These are phyloP conservation scores for Danionella cerebrum DNA, from an alignment of 2,113 vertebrate species.

Conservation along the genomic window DNA sequence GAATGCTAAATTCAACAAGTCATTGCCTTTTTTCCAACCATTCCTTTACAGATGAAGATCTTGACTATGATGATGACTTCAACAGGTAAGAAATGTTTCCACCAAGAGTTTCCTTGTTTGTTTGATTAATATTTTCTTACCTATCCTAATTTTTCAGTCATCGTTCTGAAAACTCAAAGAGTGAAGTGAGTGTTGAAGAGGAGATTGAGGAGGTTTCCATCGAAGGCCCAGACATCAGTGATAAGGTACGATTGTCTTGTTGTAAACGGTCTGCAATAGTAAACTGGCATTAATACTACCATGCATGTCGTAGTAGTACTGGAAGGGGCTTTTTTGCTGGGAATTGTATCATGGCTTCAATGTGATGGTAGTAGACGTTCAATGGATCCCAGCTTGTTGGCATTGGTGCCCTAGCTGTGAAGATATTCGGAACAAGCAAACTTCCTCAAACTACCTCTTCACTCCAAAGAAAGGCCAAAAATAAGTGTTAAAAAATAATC, in stretches of 20 bases:
- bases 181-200: slow-evolving; percentile 83
- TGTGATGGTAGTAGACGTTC: too few relatives aligned
- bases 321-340: too few relatives aligned
- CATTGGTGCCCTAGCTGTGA: too few relatives aligned
- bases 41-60: slow-evolving; percentile 70
- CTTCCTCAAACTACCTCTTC: too few relatives aligned
- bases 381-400: too few relatives aligned
- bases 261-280: too few relatives aligned
- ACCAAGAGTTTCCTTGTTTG: neutral
- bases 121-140: neutral
- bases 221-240: slow-evolving; percentile 73
- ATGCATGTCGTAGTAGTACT: too few relatives aligned
- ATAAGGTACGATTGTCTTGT: slow-evolving; percentile 67
- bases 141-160: slow-evolving; percentile 58
- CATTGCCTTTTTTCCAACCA: neutral
- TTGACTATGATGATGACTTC: slow-evolving; percentile 86
- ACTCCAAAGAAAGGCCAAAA: too few relatives aligned
- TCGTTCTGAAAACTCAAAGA: slow-evolving; percentile 75
- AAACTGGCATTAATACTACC: too few relatives aligned
- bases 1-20: neutral
- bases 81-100: slow-evolving; percentile 71
- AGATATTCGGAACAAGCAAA: too few relatives aligned
- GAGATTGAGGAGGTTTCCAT: slow-evolving; percentile 87
- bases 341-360: too few relatives aligned
- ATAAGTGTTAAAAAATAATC: too few relatives aligned